Conservation (phyloP, 2,113 vertebrate species). For the Aix galericulata region DNA sequence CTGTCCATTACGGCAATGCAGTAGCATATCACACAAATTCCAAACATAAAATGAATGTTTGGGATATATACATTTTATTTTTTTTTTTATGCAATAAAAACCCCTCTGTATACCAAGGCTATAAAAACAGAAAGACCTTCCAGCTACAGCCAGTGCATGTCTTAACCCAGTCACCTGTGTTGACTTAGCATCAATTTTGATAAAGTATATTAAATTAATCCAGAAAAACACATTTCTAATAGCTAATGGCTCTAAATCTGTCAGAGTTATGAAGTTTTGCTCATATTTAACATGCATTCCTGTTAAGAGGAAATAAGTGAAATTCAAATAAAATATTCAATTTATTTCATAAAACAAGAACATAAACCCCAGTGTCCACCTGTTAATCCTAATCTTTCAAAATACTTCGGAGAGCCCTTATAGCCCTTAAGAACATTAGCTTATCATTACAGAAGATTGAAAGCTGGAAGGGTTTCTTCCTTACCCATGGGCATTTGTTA, state of each 20-base stretch:
- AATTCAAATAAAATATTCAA: neutral
- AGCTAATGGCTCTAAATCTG: neutral
- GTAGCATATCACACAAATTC: neutral
- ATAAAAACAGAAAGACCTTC: neutral
- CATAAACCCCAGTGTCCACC: neutral
- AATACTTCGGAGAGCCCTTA: neutral
- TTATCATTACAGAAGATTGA: neutral
- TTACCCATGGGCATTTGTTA: neutral
- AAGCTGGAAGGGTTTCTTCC: neutral
- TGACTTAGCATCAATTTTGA: neutral
- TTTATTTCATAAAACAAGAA: neutral
- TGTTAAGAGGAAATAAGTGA: neutral
- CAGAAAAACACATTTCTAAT: neutral
- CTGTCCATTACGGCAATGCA: neutral
- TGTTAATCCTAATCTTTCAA: neutral
- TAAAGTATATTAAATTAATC: neutral
- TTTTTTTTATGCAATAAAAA: neutral
- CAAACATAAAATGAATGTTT: neutral
- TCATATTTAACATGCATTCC: neutral
- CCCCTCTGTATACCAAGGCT: neutral
- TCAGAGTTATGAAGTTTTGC: neutral
- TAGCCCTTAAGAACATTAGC: neutral
- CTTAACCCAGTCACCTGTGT: neutral
- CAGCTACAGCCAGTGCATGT: neutral
- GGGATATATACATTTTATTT: neutral